A percentile compares a stretch with the other conserved stretches of the same genome.
These are phyloP conservation scores for Rotaria macrura DNA, from an alignment of 2,888 invertebrate genomes.

Conservation along the genomic window DNA sequence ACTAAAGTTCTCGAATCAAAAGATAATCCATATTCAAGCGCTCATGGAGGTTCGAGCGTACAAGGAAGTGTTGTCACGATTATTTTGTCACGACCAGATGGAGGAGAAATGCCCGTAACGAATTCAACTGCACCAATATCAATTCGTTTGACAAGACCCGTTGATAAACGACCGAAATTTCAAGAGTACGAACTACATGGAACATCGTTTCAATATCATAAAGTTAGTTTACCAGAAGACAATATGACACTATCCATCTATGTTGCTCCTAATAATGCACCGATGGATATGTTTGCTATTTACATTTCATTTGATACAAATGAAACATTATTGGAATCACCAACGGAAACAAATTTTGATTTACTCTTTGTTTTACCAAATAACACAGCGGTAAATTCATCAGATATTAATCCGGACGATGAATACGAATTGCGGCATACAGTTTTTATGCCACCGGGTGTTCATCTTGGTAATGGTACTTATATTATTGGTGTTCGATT, in stretches of 20 bases:
- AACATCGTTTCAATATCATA: not conserved
- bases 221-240: conserved; percentile 39
- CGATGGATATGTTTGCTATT: conserved; percentile 35
- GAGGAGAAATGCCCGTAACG: conserved; percentile 34
- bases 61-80: conserved; percentile 35
- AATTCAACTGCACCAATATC: not conserved
- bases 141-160: not conserved
- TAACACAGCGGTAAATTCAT: conserved; percentile 31
- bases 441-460: conserved; percentile 39
- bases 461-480: conserved; percentile 42
- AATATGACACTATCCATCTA: conserved; percentile 42
- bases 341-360: conserved; percentile 43
- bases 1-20: conserved; percentile 3
- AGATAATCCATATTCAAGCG: conserved; percentile 30
- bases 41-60: conserved; percentile 3
- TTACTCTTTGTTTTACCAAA: conserved; percentile 40
- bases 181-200: not conserved
- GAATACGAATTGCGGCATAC: conserved; percentile 40
- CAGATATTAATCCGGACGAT: conserved; percentile 1
- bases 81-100: conserved; percentile 35
- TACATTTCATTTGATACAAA: conserved; percentile 21
- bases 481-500: conserved; percentile 44
- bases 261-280: conserved; percentile 37
- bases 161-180: conserved; percentile 22
- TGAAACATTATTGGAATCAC: conserved; percentile 39